phyloP scores from a whole-genome alignment of 2,888 invertebrate species.

The Rhingia campestris region DNA sequence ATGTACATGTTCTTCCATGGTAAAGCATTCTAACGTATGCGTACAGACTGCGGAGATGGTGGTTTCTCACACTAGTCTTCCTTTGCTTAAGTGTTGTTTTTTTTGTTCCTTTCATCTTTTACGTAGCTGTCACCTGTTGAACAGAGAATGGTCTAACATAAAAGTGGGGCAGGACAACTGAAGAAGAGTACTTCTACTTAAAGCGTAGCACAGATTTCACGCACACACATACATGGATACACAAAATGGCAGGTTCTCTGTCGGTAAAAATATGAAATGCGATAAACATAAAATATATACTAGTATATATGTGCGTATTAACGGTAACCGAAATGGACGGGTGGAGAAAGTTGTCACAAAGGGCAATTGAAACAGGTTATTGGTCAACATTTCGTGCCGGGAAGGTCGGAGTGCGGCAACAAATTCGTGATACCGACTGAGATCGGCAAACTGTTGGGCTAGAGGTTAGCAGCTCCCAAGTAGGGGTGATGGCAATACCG shows the following conservation, averaged over 20 bases:
- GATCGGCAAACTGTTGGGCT: constrained; percentile 33
- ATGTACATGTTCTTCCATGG: constrained; percentile 38
- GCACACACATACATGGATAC: constrained; percentile 23
- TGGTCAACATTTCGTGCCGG: constrained; percentile 36
- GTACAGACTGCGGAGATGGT: constrained; percentile 20
- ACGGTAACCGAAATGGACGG: neutral
- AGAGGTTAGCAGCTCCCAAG: constrained; percentile 2
- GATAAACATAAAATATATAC: constrained; percentile 5
- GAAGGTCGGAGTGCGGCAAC: constrained; percentile 5
- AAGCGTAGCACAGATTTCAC: constrained; percentile 35
- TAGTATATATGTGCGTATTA: neutral
- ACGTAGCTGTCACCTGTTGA: constrained; percentile 70
- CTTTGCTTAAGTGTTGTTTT: neutral
- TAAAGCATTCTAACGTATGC: constrained; percentile 42
- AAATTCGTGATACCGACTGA: neutral
- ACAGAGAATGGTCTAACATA: constrained; percentile 52
- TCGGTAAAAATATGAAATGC: constrained; percentile 51
- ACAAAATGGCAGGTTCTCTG: constrained; percentile 48
- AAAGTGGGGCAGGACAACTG: constrained; percentile 27
- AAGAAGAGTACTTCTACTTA: constrained; percentile 11
- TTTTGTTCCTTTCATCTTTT: constrained; percentile 15
- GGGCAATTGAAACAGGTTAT: constrained; percentile 42
- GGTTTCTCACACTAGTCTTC: constrained; percentile 24
- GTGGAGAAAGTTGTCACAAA: neutral
- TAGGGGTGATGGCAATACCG: neutral